Evolutionary conservation across 2,888 invertebrate genomes (phyloP).

Genomic region (Acanthopleura granulata): DNA sequence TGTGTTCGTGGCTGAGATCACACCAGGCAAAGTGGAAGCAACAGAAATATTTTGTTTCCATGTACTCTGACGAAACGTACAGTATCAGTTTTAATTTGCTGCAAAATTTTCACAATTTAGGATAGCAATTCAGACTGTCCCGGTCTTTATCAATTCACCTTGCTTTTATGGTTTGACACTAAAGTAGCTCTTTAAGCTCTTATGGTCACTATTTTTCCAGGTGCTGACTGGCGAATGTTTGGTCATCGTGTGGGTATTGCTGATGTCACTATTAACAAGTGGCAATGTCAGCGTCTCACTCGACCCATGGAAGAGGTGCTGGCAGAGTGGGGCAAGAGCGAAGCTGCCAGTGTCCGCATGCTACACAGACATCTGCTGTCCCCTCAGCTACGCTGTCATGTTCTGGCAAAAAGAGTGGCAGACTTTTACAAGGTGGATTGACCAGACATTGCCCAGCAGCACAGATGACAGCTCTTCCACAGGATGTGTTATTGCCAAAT

Average conservation of each 20-base stretch:
- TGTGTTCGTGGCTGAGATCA: too few relatives aligned
- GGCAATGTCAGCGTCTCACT: slow-evolving; percentile 57
- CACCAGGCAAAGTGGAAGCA: too few relatives aligned
- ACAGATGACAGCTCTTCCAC: too few relatives aligned
- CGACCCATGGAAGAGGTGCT: slow-evolving; percentile 65
- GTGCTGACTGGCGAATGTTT: slow-evolving; percentile 67
- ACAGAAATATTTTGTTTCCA: too few relatives aligned
- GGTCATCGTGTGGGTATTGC: slow-evolving; percentile 64
- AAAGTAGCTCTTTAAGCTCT: too few relatives aligned
- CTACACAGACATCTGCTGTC: slow-evolving; percentile 67
- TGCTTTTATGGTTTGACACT: too few relatives aligned
- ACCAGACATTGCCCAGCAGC: slow-evolving; percentile 7
- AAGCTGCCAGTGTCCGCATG: slow-evolving; percentile 64
- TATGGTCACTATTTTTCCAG: slow-evolving; percentile 35
- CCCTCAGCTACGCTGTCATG: slow-evolving; percentile 61
- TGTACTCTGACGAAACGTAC: too few relatives aligned
- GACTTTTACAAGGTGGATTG: slow-evolving; percentile 66
- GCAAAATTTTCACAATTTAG: too few relatives aligned
- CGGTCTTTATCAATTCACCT: too few relatives aligned
- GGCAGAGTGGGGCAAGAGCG: slow-evolving; percentile 60
- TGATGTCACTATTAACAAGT: slow-evolving; percentile 51
- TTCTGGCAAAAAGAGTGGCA: slow-evolving; percentile 64
- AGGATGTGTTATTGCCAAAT: too few relatives aligned
- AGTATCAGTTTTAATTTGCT: too few relatives aligned
- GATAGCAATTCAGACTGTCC: too few relatives aligned